Evolutionary conservation across 2,888 invertebrate species (phyloP).

Genomic region (Tetranychus truncatus): DNA sequence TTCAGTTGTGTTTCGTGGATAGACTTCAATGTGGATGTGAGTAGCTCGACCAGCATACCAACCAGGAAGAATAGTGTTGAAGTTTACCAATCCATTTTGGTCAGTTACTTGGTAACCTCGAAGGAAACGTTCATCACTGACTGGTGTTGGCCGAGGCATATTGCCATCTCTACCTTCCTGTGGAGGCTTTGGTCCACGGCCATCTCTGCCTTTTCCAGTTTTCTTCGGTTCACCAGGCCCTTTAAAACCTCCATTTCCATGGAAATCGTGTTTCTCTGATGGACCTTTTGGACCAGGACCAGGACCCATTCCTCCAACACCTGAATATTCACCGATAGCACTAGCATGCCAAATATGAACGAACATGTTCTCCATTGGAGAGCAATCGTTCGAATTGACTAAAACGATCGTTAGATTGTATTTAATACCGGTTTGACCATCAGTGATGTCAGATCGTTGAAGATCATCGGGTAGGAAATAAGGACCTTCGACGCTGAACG

Average conservation of each 20-base stretch:
- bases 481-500: neutral
- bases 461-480: slow-evolving; percentile 1
- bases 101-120: slow-evolving; percentile 20
- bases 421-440: neutral
- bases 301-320: neutral
- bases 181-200: no score
- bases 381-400: neutral
- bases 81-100: slow-evolving; percentile 14
- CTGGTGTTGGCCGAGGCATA: neutral
- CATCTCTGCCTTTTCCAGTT: neutral
- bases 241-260: neutral
- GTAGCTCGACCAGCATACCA: slow-evolving; percentile 5
- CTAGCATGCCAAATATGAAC: slow-evolving; percentile 1
- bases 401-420: neutral
- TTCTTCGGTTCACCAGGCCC: neutral
- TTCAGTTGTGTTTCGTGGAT: neutral
- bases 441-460: slow-evolving; percentile 5
- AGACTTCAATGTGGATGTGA: slow-evolving; percentile 13
- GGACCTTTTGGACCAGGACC: neutral
- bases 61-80: slow-evolving; percentile 17
- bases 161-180: neutral
- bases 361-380: neutral
- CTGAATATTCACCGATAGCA: neutral
- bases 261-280: neutral
- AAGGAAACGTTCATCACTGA: slow-evolving; percentile 15